Conservation (phyloP, 2,113 vertebrate genomes). For the Sorex araneus region DNA sequence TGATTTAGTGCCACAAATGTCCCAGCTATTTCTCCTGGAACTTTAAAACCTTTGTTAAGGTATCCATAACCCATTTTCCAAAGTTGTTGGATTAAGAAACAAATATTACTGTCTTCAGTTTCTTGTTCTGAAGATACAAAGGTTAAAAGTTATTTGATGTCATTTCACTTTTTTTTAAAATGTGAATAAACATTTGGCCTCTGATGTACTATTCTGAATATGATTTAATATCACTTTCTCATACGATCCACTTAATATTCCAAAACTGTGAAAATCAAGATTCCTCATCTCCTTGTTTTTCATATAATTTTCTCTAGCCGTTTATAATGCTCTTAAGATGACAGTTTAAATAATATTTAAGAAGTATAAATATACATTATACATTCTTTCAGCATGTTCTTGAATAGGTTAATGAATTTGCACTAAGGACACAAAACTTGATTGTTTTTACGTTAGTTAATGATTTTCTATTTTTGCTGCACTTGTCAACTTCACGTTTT, state of each 20-base stretch:
- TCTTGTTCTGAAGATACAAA: background rate
- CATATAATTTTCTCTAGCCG: background rate
- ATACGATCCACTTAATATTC: background rate
- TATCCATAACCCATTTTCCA: background rate
- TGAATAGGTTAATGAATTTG: conserved; percentile 38
- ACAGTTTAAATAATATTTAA: conserved; percentile 10
- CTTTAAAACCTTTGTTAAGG: background rate
- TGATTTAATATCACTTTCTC: background rate
- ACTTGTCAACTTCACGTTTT: conserved; percentile 20
- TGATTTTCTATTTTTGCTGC: conserved; percentile 64
- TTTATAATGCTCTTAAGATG: background rate
- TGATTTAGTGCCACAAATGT: conserved; percentile 41
- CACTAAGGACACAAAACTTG: conserved; percentile 13
- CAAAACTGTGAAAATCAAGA: background rate
- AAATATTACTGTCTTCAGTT: conserved; percentile 41
- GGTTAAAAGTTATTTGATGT: background rate
- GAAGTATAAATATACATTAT: background rate
- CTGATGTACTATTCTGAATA: background rate
- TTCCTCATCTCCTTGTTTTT: background rate
- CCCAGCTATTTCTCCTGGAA: background rate
- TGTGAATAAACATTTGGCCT: background rate
- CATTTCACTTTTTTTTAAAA: background rate
- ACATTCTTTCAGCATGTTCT: background rate
- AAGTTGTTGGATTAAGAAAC: background rate
- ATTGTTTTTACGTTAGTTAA: conserved; percentile 33